Conservation (phyloP, 2,888 invertebrate genomes). For the Eurytoma adleriae region DNA sequence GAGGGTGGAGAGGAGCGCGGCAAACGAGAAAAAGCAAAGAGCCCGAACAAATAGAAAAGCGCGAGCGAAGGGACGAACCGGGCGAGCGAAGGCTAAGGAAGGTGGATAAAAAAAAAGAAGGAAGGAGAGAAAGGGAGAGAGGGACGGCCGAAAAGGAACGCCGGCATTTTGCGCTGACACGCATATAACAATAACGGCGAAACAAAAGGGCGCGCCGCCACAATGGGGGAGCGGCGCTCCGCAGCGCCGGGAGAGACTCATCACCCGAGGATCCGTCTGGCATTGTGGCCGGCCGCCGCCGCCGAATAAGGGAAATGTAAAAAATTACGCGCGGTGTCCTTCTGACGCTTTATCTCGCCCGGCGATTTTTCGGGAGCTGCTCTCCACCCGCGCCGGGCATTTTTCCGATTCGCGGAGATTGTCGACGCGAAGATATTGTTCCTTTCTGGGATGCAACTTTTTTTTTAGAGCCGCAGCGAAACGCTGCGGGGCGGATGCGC, state of each 20-base stretch:
- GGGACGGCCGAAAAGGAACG: slow-evolving; percentile 44
- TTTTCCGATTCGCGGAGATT: slow-evolving; percentile 8
- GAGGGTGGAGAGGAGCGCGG: not conserved
- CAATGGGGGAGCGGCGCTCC: slow-evolving; percentile 30
- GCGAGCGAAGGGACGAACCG: too few relatives aligned
- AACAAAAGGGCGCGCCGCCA: slow-evolving; percentile 41
- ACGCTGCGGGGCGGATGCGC: slow-evolving; percentile 3
- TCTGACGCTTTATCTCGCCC: slow-evolving; percentile 22
- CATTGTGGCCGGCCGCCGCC: slow-evolving; percentile 27
- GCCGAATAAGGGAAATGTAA: slow-evolving; percentile 46
- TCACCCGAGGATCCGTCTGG: slow-evolving; percentile 48
- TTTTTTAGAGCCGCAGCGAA: not conserved
- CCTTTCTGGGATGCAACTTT: not conserved
- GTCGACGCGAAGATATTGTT: not conserved
- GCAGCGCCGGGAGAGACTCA: slow-evolving; percentile 38
- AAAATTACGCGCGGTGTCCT: slow-evolving; percentile 47
- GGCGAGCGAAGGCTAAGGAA: not conserved
- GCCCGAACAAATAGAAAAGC: slow-evolving; percentile 11
- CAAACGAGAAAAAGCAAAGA: not conserved
- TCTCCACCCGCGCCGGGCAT: not conserved
- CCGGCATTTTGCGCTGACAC: slow-evolving; percentile 50
- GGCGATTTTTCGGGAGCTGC: not conserved
- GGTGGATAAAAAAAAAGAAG: not conserved
- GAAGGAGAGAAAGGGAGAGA: not conserved
- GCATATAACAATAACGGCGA: slow-evolving; percentile 53